Conservation (phyloP, 2,888 invertebrate species). For the Pogonocherus hispidulus region DNA sequence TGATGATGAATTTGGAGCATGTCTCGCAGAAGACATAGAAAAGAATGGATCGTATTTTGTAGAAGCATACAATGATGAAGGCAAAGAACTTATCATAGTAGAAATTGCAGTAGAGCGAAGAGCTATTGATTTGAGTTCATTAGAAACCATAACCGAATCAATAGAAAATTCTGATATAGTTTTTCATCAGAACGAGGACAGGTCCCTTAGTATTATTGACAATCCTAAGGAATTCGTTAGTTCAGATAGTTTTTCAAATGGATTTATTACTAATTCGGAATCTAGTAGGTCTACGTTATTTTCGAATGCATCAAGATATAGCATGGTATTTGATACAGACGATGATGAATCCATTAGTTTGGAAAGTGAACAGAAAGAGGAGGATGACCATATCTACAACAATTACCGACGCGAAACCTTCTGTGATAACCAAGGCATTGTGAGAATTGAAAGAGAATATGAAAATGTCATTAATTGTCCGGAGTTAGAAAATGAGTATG, state of each 20-base stretch:
- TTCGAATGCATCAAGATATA: conserved; percentile 49
- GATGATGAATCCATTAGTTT: conserved; percentile 41
- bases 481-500: conserved; percentile 8
- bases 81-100: conserved; percentile 57
- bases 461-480: conserved; percentile 35
- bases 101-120: conserved; percentile 47
- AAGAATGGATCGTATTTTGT: conserved; percentile 50
- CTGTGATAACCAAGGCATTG: conserved; percentile 51
- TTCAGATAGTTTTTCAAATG: not conserved
- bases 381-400: conserved; percentile 32
- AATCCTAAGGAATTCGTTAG: conserved; percentile 6
- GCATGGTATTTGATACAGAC: conserved; percentile 35
- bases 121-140: not conserved
- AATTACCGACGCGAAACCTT: conserved; percentile 51
- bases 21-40: conserved; percentile 48
- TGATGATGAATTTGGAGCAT: conserved; percentile 46
- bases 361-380: not conserved
- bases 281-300: conserved; percentile 53
- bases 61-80: conserved; percentile 60
- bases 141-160: conserved; percentile 29
- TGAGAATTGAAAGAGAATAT: conserved; percentile 55
- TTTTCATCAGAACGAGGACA: conserved; percentile 37
- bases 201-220: conserved; percentile 29
- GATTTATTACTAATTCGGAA: conserved; percentile 27
- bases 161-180: conserved; percentile 42